These are phyloP conservation scores for Nysson spinosus DNA, from an alignment of 2,888 invertebrate species.

Conservation along the genomic window DNA sequence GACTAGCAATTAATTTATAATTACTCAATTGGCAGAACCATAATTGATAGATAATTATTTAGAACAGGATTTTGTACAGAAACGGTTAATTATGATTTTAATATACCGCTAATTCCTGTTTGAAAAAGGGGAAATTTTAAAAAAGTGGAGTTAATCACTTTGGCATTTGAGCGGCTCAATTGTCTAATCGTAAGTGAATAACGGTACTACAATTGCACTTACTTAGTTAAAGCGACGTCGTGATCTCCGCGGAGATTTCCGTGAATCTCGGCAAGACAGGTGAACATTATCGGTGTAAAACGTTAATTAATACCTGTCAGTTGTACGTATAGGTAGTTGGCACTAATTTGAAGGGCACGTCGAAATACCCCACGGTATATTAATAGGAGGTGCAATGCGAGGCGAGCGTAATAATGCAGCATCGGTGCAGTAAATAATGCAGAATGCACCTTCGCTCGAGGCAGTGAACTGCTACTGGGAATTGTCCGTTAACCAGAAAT, in stretches of 20 bases:
- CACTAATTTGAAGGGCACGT: conserved; percentile 59
- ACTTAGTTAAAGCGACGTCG: too few species aligned
- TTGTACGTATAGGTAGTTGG: conserved; percentile 57
- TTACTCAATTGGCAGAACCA: too few species aligned
- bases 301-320: conserved; percentile 60
- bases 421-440: conserved; percentile 20
- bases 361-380: conserved; percentile 43
- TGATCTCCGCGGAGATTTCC: neutral
- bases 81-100: too few species aligned
- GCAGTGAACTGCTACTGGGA: conserved; percentile 35
- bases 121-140: too few species aligned
- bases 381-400: conserved; percentile 15
- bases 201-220: too few species aligned
- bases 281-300: conserved; percentile 34
- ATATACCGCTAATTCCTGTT: too few species aligned
- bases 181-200: neutral
- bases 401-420: conserved; percentile 48
- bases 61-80: too few species aligned
- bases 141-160: too few species aligned
- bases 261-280: neutral
- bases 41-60: too few species aligned
- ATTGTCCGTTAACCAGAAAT: conserved; percentile 40
- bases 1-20: too few species aligned
- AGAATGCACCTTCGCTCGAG: conserved; percentile 34
- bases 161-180: too few species aligned